phyloP scores from a whole-genome alignment of 2,888 invertebrate genomes.

The Harpalus rufipes region DNA sequence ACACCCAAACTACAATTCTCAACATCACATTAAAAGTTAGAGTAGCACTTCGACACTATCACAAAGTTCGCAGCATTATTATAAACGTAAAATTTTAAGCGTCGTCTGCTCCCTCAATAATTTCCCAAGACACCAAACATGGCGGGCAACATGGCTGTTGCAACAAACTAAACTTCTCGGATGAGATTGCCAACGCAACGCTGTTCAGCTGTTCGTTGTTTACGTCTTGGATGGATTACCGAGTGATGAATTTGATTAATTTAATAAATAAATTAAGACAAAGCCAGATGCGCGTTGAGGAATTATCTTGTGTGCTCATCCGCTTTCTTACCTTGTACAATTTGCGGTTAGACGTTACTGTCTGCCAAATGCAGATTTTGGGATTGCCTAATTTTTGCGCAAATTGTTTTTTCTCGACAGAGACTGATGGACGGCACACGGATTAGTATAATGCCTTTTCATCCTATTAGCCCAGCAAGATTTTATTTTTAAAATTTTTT shows the following conservation, averaged over 20 bases:
- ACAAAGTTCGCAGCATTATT: constrained; percentile 59
- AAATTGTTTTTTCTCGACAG: constrained; percentile 14
- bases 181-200: constrained; percentile 18
- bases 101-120: constrained; percentile 62
- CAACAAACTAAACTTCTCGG: constrained; percentile 28
- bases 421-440: background rate
- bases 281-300: constrained; percentile 27
- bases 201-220: constrained; percentile 13
- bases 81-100: constrained; percentile 60
- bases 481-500: background rate
- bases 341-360: background rate
- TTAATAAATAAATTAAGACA: constrained; percentile 61
- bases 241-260: constrained; percentile 64
- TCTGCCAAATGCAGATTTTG: constrained; percentile 6
- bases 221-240: constrained; percentile 46
- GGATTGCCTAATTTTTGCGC: background rate
- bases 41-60: constrained; percentile 54
- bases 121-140: constrained; percentile 58
- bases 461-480: background rate
- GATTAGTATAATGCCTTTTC: background rate
- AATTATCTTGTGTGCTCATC: constrained; percentile 29
- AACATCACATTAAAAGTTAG: constrained; percentile 51
- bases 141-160: constrained; percentile 19
- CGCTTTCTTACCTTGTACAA: background rate
- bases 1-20: constrained; percentile 51